Evolutionary conservation across 2,797 vertebrate genomes (phyloP), one percentile per base, ranked within the genome.

Genomic region (Onychomys leucogaster): DNA sequence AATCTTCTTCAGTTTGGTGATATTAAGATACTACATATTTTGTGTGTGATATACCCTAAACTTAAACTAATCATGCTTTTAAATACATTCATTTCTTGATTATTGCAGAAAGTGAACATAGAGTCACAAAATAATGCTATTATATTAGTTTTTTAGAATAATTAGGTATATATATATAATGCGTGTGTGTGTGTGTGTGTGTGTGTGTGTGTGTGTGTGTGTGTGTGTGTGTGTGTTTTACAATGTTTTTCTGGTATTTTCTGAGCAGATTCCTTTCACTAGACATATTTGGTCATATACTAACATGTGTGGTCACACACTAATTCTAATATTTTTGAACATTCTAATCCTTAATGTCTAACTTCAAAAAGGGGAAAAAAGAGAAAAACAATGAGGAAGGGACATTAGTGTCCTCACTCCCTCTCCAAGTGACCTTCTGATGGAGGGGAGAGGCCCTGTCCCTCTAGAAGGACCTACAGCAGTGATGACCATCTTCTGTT

Each of bases 21-120:
- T 71, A 41, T 82, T 78, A 17, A 19, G 21, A 69, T 55, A 37
- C 7, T 86, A 37, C 34, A 55, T 55, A 85, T 37, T 71, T 86
- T 37, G 65, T 71, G 34, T 71, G 23, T 52, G 23, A 2, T 52
- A 17, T 69, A 13, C 21, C 65, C 19, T 34, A 52, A 52, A 85
- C 11, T 11, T 85, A 85, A 85, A 71, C 12, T n/a, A 69, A n/a
- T 17, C 12, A n/a, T 69, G 63, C 32, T n/a, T 85, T 86, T n/a
- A 85, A 85, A 85, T 85, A 6, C 10, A 85, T 52, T 69, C 52
- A 46, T 89, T 65, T 89, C n/a, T 89, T 94, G 59, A 94, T 55
- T 63, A 94, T 75, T 73, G 2, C n/a, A 71, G 52, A 71, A 84
- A 84, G 49, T 7, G 8, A 75, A 49, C 46, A 27, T 23, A n/a